phyloP scores from a whole-genome alignment of 2,888 invertebrate species.

The Pseudoips prasinana region DNA sequence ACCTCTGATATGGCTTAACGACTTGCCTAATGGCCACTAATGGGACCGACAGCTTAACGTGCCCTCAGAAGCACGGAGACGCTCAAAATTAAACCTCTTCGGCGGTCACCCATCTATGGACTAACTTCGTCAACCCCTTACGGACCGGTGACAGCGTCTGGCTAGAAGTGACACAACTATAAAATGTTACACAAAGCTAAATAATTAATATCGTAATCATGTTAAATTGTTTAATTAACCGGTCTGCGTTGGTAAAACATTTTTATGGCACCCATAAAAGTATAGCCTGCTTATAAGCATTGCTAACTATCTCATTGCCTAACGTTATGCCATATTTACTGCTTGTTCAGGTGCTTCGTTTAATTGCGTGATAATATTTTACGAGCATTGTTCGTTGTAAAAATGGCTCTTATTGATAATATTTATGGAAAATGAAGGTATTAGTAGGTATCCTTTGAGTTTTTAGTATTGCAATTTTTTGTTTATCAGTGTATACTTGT shows the following conservation, averaged over 20 bases:
- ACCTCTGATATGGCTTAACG: too few species aligned
- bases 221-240: conserved; percentile 38
- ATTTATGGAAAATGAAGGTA: conserved; percentile 21
- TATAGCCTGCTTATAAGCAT: conserved; percentile 24
- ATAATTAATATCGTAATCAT: conserved; percentile 28
- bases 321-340: conserved; percentile 32
- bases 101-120: too few species aligned
- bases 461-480: conserved; percentile 1
- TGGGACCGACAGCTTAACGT: too few species aligned
- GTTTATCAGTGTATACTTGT: background rate
- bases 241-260: conserved; percentile 27
- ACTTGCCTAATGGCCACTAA: too few species aligned
- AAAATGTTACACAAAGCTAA: too few species aligned
- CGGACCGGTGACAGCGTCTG: too few species aligned
- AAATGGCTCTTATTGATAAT: conserved; percentile 21
- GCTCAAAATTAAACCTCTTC: too few species aligned
- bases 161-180: too few species aligned
- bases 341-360: conserved; percentile 28
- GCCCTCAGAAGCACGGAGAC: too few species aligned
- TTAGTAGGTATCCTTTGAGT: conserved; percentile 10
- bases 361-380: conserved; percentile 37
- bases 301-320: conserved; percentile 28
- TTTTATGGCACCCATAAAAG: conserved; percentile 31
- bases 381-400: conserved; percentile 25
- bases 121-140: too few species aligned